A percentile compares a stretch with the other conserved stretches of the same genome.
These are phyloP conservation scores for Neotoxoptera formosana DNA, from an alignment of 1,140 invertebrate genomes.

Conservation along the genomic window DNA sequence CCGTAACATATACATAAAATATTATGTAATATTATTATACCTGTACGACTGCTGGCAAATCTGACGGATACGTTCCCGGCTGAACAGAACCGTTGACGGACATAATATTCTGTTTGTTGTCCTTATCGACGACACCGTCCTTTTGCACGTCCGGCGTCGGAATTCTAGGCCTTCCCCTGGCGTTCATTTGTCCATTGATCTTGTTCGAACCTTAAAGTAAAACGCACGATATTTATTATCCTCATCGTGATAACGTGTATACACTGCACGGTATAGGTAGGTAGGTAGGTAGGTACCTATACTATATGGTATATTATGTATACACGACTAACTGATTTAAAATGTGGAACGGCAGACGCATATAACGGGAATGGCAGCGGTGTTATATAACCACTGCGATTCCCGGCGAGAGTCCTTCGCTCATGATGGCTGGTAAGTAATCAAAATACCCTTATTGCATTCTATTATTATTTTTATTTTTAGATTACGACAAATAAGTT, in stretches of 20 bases:
- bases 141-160: conserved; percentile 86
- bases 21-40: not conserved
- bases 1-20: too few species aligned
- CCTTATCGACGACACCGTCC: conserved; percentile 67
- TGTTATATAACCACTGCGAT: not conserved
- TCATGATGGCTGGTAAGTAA: not conserved
- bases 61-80: conserved; percentile 68
- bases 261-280: not conserved
- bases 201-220: conserved; percentile 64
- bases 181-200: conserved; percentile 72
- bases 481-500: not conserved
- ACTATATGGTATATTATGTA: not conserved
- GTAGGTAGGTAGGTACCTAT: not conserved
- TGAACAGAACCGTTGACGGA: conserved; percentile 70
- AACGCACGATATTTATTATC: not conserved
- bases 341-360: conserved; percentile 28
- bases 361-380: not conserved
- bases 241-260: not conserved
- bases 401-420: not conserved
- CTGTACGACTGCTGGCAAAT: conserved; percentile 71
- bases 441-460: not conserved
- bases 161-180: conserved; percentile 80
- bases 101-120: conserved; percentile 66
- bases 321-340: conserved; percentile 33
- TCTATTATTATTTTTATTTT: not conserved